These are phyloP conservation scores for Megalops atlanticus DNA, from an alignment of 2,113 vertebrate genomes.

Conservation along the genomic window DNA sequence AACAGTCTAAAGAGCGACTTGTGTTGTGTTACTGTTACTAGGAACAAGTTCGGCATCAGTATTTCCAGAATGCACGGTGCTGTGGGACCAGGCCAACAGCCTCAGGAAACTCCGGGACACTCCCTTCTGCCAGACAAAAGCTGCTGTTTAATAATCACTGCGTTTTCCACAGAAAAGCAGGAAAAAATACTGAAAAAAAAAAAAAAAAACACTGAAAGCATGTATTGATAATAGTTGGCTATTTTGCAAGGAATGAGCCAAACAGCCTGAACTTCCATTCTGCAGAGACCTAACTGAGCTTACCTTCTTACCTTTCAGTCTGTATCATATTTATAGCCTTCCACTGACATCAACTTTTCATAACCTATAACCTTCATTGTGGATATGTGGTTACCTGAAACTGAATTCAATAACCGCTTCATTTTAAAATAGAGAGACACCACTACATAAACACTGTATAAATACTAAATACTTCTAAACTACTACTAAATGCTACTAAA, in stretches of 20 bases:
- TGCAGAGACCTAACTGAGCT: not conserved
- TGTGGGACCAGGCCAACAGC: constrained; percentile 56
- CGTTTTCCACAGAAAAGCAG: not conserved
- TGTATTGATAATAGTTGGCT: not conserved
- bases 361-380: too few species aligned
- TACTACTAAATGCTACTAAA: too few species aligned
- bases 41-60: not conserved
- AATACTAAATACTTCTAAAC: too few species aligned
- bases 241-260: too few species aligned
- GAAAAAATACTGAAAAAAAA: too few species aligned
- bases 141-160: constrained; percentile 44
- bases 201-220: not conserved
- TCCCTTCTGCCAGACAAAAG: constrained; percentile 62
- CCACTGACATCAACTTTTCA: not conserved
- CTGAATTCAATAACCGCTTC: too few species aligned
- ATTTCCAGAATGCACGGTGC: constrained; percentile 46
- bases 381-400: too few species aligned
- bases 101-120: constrained; percentile 66
- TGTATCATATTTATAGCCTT: not conserved
- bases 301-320: not conserved
- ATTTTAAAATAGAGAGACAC: too few species aligned
- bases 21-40: not conserved
- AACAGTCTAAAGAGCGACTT: not conserved
- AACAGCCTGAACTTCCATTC: not conserved
- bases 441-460: too few species aligned